Conservation (phyloP, 2,888 invertebrate genomes). For the Drosophila lacicola region DNA sequence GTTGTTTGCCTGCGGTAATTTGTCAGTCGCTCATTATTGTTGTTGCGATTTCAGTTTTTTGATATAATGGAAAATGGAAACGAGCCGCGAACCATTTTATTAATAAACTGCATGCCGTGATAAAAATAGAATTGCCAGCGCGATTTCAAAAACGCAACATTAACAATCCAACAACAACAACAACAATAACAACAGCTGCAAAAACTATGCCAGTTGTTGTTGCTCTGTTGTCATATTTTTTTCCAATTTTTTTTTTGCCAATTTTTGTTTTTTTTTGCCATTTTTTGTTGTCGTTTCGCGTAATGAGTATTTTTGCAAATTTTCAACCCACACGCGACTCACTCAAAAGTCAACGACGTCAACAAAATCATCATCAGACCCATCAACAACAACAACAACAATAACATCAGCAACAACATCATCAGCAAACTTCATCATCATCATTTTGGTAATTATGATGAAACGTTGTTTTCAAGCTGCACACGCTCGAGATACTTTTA, state of each 20-base stretch:
- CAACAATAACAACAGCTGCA: constrained; percentile 33
- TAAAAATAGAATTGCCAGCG: constrained; percentile 73
- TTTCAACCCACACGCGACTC: constrained; percentile 73
- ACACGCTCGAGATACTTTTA: constrained; percentile 38
- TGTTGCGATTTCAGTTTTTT: constrained; percentile 50
- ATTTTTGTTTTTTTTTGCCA: constrained; percentile 5
- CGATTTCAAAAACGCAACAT: constrained; percentile 48
- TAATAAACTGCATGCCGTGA: constrained; percentile 76
- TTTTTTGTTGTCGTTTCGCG: constrained; percentile 39
- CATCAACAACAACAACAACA: constrained; percentile 3
- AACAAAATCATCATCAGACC: constrained; percentile 40
- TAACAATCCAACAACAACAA: constrained; percentile 22
- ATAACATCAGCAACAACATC: constrained; percentile 18
- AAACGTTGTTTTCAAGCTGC: constrained; percentile 28
- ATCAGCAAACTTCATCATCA: constrained; percentile 14
- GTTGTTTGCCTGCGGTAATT: constrained; percentile 61
- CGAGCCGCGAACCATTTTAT: constrained; percentile 72
- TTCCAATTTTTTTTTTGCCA: not conserved
- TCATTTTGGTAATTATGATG: constrained; percentile 15
- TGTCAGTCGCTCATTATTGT: constrained; percentile 66
- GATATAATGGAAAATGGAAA: constrained; percentile 61
- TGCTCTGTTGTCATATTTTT: constrained; percentile 18
- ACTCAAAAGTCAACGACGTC: constrained; percentile 59
- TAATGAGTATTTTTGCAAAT: constrained; percentile 58
- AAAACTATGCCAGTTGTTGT: constrained; percentile 62